Percentiles rank a stretch among this genome's conserved stretches.
phyloP scores from a whole-genome alignment of 2,888 invertebrate species.

The Leptopilina syphax region DNA sequence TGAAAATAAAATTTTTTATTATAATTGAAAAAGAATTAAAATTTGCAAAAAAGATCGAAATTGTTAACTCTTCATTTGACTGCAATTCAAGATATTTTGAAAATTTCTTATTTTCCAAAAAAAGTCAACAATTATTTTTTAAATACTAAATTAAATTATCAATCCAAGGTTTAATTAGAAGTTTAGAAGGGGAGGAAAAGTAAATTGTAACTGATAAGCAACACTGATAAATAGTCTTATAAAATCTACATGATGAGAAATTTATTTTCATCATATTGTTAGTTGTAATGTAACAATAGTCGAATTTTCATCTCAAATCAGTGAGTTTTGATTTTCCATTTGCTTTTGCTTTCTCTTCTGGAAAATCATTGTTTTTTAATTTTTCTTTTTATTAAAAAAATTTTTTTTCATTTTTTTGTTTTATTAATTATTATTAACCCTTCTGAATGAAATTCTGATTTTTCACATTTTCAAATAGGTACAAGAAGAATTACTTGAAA shows the following conservation, averaged over 20 bases:
- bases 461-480: neutral
- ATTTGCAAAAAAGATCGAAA: too few species aligned
- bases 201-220: constrained; percentile 60
- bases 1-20: too few species aligned
- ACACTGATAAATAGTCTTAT: constrained; percentile 68
- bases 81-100: too few species aligned
- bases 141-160: neutral
- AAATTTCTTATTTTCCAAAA: too few species aligned
- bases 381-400: too few species aligned
- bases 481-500: neutral
- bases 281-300: neutral
- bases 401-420: neutral
- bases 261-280: constrained; percentile 46
- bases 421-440: too few species aligned
- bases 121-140: neutral
- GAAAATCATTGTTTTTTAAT: too few species aligned
- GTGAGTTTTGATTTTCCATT: constrained; percentile 43
- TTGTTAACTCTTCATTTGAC: too few species aligned
- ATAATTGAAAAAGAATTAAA: too few species aligned
- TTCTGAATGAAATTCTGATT: neutral
- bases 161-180: constrained; percentile 13
- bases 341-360: too few species aligned
- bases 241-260: constrained; percentile 61
- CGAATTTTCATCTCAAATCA: constrained; percentile 62
- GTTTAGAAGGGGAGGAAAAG: constrained; percentile 49